phyloP scores from a whole-genome alignment of 1,140 invertebrate genomes.

The Bombus confusus region DNA sequence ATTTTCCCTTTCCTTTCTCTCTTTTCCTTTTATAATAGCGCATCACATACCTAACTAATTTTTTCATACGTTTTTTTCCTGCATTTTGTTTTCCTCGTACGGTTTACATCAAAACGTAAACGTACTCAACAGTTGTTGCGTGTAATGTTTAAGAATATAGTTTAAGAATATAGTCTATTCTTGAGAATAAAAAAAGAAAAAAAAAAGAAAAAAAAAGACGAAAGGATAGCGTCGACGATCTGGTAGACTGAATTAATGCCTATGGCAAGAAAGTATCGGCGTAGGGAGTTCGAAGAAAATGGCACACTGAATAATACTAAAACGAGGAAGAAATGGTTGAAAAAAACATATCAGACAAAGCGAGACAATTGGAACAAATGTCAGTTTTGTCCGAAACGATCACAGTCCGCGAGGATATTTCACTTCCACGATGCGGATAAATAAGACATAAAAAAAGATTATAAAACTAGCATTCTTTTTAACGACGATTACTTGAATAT shows the following conservation, averaged over 20 bases:
- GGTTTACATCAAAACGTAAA: conserved; percentile 43
- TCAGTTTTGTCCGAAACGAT: conserved; percentile 55
- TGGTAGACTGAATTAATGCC: conserved; percentile 18
- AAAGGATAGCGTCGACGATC: conserved; percentile 11
- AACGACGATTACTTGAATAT: conserved; percentile 33
- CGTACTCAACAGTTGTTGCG: conserved; percentile 32
- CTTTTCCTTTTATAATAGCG: not conserved
- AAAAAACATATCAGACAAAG: conserved; percentile 29
- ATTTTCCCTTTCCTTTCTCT: not conserved
- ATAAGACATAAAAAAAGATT: conserved; percentile 36
- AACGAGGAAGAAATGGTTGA: conserved; percentile 8
- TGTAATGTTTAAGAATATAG: conserved; percentile 7
- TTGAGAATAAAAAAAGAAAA: not conserved
- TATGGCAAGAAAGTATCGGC: conserved; percentile 69
- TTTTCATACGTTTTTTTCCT: conserved; percentile 45
- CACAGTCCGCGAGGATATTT: conserved; percentile 64
- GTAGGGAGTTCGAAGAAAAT: conserved; percentile 64
- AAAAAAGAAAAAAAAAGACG: not conserved
- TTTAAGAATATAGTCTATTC: no score
- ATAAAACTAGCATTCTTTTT: conserved; percentile 33
- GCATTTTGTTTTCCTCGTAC: conserved; percentile 24
- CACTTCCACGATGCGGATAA: conserved; percentile 45
- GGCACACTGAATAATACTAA: conserved; percentile 72
- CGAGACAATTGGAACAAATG: conserved; percentile 48
- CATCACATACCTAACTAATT: conserved; percentile 60